Conservation (phyloP, 2,113 vertebrate species). For the Actinemys pallida region DNA sequence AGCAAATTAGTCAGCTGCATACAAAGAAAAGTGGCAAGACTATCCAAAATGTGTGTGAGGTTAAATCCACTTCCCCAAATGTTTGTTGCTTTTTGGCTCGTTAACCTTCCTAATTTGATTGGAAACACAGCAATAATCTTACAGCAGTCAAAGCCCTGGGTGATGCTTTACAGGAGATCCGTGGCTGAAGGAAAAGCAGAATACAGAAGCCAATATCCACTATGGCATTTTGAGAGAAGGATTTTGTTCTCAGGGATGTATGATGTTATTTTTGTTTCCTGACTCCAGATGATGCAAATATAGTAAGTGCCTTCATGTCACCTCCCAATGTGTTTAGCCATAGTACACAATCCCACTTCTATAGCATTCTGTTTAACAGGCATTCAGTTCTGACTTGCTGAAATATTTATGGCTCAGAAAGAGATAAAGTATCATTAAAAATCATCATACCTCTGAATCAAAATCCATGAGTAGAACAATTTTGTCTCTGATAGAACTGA, state of each 20-base stretch:
- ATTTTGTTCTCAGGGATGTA: background rate
- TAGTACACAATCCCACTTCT: background rate
- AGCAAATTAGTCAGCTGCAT: background rate
- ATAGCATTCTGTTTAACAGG: background rate
- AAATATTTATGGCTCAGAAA: constrained; percentile 15
- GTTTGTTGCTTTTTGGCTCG: background rate
- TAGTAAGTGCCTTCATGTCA: background rate
- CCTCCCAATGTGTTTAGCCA: background rate
- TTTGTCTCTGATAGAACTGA: constrained; percentile 97
- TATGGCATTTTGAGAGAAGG: background rate
- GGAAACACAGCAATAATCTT: background rate
- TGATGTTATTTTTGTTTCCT: background rate
- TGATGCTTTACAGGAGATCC: background rate
- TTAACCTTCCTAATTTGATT: background rate
- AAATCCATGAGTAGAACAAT: constrained; percentile 99
- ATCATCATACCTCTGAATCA: constrained; percentile 91
- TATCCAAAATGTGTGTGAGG: background rate
- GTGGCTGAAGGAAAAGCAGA: background rate
- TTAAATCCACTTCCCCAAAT: background rate
- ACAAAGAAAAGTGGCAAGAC: background rate
- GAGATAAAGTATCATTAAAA: constrained; percentile 15
- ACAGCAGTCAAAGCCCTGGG: background rate
- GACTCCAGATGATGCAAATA: background rate
- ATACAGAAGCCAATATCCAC: background rate
- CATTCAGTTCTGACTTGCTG: background rate